These are phyloP conservation scores for Cistogaster globosa DNA, from an alignment of 2,888 invertebrate genomes.

Conservation along the genomic window DNA sequence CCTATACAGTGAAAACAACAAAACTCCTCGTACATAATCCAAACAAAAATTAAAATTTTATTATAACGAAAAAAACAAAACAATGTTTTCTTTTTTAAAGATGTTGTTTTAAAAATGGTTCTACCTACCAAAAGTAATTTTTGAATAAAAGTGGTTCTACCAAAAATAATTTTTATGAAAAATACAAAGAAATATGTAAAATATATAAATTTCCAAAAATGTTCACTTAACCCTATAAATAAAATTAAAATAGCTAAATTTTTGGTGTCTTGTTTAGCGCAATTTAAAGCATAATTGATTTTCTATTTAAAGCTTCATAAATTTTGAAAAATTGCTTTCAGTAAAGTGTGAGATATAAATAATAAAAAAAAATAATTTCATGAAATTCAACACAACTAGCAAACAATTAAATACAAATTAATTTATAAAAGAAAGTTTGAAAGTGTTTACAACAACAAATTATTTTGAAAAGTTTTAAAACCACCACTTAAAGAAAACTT, in stretches of 20 bases:
- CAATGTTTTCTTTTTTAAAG: slow-evolving; percentile 41
- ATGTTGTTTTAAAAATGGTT: no score
- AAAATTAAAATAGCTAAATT: slow-evolving; percentile 48
- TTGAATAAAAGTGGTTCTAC: background rate
- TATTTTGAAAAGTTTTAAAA: slow-evolving; percentile 2
- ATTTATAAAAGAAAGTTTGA: background rate
- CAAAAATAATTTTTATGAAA: background rate
- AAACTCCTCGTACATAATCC: slow-evolving; percentile 29
- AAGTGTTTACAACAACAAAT: slow-evolving; percentile 17
- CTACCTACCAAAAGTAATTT: slow-evolving; percentile 58
- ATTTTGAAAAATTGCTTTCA: background rate
- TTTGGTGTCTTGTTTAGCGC: background rate
- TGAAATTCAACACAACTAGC: background rate
- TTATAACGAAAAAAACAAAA: slow-evolving; percentile 21
- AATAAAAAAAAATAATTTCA: no score
- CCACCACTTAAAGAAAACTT: slow-evolving; percentile 11
- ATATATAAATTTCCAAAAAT: background rate
- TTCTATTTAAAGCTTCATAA: background rate
- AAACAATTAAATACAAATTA: slow-evolving; percentile 18
- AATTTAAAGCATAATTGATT: background rate
- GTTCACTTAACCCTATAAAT: background rate
- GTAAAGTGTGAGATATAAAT: background rate
- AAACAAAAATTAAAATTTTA: slow-evolving; percentile 4
- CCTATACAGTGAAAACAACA: slow-evolving; percentile 29
- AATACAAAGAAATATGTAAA: no score